Evolutionary conservation across 2,113 vertebrate genomes (phyloP).

Genomic region (Podarcis cretensis): DNA sequence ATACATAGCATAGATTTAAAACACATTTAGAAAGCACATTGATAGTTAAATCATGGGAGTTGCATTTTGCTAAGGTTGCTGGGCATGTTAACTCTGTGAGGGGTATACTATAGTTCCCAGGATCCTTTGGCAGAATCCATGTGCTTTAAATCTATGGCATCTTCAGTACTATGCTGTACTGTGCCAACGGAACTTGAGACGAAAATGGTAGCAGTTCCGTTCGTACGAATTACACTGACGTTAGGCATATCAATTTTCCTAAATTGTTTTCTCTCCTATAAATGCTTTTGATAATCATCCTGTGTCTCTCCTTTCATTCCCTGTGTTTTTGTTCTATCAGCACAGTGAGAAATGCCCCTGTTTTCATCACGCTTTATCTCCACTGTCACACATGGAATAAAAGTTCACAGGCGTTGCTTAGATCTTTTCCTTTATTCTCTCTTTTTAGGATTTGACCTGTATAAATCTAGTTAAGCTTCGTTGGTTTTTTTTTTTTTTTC

Average conservation of each 20-base stretch:
- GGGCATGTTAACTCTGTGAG: too few species aligned
- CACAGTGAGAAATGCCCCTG: neutral
- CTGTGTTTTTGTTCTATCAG: neutral
- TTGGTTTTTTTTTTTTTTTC: conserved; percentile 24
- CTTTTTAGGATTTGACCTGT: conserved; percentile 18
- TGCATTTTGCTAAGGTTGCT: too few species aligned
- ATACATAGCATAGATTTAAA: too few species aligned
- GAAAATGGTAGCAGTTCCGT: neutral
- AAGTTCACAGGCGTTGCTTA: conserved; percentile 10
- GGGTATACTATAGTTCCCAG: too few species aligned
- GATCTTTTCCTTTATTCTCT: neutral
- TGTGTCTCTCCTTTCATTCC: neutral
- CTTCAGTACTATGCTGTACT: neutral
- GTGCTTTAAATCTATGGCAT: neutral
- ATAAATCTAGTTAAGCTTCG: neutral
- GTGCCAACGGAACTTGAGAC: neutral
- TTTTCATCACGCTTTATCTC: conserved; percentile 15
- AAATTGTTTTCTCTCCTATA: neutral
- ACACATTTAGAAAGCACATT: too few species aligned
- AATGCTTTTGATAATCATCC: neutral
- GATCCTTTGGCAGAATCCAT: too few species aligned
- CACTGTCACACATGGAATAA: neutral
- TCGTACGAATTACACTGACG: neutral
- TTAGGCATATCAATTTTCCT: neutral
- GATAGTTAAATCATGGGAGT: too few species aligned